These are phyloP conservation scores for Adelognathus sp. DNA, from an alignment of 2,888 invertebrate genomes.

Conservation along the genomic window DNA sequence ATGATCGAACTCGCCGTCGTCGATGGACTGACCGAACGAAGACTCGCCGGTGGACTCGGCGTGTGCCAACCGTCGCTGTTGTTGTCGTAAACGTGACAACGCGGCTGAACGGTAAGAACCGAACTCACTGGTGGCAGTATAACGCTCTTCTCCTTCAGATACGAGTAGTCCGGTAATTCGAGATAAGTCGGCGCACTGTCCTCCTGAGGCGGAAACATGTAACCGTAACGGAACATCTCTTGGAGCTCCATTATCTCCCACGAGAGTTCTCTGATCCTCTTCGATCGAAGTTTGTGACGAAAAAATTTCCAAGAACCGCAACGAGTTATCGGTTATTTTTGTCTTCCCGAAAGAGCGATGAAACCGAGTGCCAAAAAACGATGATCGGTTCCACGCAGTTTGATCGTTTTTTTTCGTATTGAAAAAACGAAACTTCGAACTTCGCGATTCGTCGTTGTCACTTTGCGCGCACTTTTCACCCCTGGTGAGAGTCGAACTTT, in stretches of 20 bases:
- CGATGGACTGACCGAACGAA: constrained; percentile 77
- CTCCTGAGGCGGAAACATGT: constrained; percentile 77
- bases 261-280: constrained; percentile 1
- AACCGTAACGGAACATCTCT: constrained; percentile 79
- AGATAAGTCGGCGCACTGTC: constrained; percentile 72
- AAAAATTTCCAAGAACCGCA: neutral
- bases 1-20: constrained; percentile 71
- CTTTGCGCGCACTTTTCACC: constrained; percentile 2
- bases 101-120: constrained; percentile 61
- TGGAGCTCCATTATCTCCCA: constrained; percentile 75
- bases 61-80: constrained; percentile 80
- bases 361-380: neutral
- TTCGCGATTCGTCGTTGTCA: neutral
- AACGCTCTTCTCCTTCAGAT: constrained; percentile 70
- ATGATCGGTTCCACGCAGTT: neutral
- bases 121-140: constrained; percentile 74
- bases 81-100: constrained; percentile 67
- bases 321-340: neutral
- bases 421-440: neutral
- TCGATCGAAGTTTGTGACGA: neutral
- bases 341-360: too few relatives aligned
- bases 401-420: neutral
- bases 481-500: neutral
- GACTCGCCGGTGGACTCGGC: constrained; percentile 77
- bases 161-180: constrained; percentile 73